phyloP scores from a whole-genome alignment of 1,140 invertebrate genomes.

The Sesamia nonagrioides region DNA sequence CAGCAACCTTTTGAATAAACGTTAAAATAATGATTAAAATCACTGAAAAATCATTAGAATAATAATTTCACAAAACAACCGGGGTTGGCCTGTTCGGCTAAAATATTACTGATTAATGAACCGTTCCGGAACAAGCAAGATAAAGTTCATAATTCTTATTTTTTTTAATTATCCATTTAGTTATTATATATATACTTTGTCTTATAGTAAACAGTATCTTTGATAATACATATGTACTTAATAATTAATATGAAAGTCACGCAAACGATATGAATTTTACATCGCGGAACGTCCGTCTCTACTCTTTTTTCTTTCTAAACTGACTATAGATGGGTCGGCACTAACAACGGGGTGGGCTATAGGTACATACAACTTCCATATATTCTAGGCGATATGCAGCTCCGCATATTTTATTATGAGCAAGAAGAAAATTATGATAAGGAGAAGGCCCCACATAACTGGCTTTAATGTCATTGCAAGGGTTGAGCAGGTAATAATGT shows the following conservation, averaged over 20 bases:
- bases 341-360: background rate
- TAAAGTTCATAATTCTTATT: background rate
- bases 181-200: background rate
- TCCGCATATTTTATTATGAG: constrained; percentile 1
- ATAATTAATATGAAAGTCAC: background rate
- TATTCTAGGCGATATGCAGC: background rate
- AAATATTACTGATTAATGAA: background rate
- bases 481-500: too few relatives aligned
- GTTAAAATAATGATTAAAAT: constrained; percentile 15
- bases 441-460: background rate
- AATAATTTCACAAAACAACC: background rate
- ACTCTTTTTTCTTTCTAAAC: constrained; percentile 38
- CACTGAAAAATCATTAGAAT: background rate
- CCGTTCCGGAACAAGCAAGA: background rate
- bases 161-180: background rate
- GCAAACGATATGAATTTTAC: background rate
- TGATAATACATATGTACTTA: background rate
- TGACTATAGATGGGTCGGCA: constrained; percentile 18
- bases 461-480: constrained; percentile 15
- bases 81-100: background rate
- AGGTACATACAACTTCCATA: background rate
- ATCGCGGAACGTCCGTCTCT: constrained; percentile 18
- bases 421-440: background rate
- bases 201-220: background rate
- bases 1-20: background rate